Evolutionary conservation across 1,140 invertebrate genomes (phyloP).

Genomic region (Diorhabda carinulata): DNA sequence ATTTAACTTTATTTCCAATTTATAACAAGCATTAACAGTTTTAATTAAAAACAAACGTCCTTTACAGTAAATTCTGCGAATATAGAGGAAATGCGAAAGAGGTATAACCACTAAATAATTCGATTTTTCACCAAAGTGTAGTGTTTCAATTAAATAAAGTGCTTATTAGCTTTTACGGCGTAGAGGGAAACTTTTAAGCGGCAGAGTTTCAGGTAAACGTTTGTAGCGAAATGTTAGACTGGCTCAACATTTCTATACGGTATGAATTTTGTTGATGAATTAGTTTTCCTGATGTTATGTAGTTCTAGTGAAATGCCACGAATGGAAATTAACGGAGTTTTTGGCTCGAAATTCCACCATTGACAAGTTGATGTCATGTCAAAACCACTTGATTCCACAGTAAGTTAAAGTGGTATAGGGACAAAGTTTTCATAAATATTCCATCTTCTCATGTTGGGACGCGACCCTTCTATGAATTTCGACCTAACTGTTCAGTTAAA

Average conservation of each 20-base stretch:
- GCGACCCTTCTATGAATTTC: no score
- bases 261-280: conserved; percentile 1
- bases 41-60: no score
- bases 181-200: background rate
- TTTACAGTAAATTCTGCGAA: no score
- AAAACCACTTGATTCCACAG: background rate
- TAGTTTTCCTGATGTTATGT: conserved; percentile 2
- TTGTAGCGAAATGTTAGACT: background rate
- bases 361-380: conserved; percentile 2
- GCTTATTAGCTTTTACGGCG: background rate
- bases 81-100: background rate
- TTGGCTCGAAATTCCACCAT: background rate
- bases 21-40: no score
- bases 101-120: background rate
- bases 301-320: background rate
- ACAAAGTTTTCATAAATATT: background rate
- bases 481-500: no score
- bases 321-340: background rate
- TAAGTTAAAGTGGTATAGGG: background rate
- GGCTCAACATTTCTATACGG: background rate
- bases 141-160: background rate
- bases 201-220: background rate
- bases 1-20: no score
- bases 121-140: background rate
- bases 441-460: no score